Percentiles rank a stretch among this genome's conserved stretches.
phyloP scores from a whole-genome alignment of 37 sponge, comb jelly and placozoan genomes.

The Hexactinellida sp. region DNA sequence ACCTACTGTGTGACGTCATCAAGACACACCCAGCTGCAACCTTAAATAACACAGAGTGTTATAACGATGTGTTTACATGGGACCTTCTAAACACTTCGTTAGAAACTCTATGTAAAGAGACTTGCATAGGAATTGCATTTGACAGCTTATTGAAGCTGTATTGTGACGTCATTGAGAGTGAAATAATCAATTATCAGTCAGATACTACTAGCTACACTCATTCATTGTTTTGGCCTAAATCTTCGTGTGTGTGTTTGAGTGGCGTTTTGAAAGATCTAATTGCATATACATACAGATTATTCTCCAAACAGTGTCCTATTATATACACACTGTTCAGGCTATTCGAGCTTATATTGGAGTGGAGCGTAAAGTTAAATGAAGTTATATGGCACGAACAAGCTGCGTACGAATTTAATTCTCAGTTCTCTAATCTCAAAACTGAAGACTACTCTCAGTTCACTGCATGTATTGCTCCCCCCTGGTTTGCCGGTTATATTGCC shows the following conservation, averaged over 20 bases:
- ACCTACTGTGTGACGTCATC: background rate
- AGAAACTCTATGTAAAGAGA: background rate
- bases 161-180: slow-evolving; percentile 1
- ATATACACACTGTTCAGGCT: background rate
- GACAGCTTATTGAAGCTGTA: background rate
- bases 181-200: background rate
- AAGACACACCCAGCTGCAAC: slow-evolving; percentile 6
- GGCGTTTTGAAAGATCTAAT: background rate
- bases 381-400: background rate
- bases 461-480: background rate
- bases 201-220: background rate
- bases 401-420: background rate
- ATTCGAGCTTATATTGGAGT: background rate
- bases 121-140: background rate
- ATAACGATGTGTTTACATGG: background rate
- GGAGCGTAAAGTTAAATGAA: background rate
- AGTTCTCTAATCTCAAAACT: background rate
- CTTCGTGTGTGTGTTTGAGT: background rate
- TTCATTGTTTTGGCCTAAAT: background rate
- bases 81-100: background rate
- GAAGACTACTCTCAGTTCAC: background rate
- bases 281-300: background rate
- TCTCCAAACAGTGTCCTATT: background rate
- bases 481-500: background rate
- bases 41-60: background rate